A percentile compares a stretch with the other conserved stretches of the same genome.
Conservation (phyloP, 2,113 vertebrate genomes). For the Phoenicopterus ruber region DNA sequence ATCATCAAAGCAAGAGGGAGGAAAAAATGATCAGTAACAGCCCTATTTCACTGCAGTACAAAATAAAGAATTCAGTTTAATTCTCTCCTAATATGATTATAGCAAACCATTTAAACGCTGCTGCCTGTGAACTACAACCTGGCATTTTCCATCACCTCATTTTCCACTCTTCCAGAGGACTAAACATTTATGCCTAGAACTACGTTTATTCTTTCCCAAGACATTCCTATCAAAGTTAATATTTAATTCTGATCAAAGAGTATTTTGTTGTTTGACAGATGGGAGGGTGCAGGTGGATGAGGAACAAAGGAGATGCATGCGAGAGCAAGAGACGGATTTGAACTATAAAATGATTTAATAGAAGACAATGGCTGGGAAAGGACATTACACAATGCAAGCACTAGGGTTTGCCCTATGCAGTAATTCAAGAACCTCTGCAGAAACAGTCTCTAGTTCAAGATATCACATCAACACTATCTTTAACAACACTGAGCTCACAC, state of each 20-base stretch:
- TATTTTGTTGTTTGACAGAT: neutral
- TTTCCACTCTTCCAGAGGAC: constrained; percentile 16
- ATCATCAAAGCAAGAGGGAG: constrained; percentile 50
- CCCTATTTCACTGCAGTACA: constrained; percentile 42
- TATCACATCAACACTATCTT: neutral
- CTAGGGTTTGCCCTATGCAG: neutral
- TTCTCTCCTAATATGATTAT: constrained; percentile 68
- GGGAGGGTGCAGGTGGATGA: neutral
- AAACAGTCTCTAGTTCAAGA: neutral
- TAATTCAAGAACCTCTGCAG: constrained; percentile 1
- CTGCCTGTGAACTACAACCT: constrained; percentile 59
- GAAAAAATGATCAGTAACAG: constrained; percentile 35
- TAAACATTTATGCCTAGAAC: neutral
- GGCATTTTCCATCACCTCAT: constrained; percentile 51
- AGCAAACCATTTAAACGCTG: constrained; percentile 58
- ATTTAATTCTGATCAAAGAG: neutral
- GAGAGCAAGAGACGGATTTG: neutral
- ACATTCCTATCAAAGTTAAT: neutral
- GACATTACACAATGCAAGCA: neutral
- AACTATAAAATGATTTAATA: constrained; percentile 17
- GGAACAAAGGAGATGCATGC: neutral
- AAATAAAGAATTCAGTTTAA: constrained; percentile 54
- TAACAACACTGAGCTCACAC: neutral
- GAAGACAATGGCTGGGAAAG: neutral
- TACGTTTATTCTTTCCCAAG: neutral